Percentiles rank a stretch among this genome's conserved stretches.
These are phyloP conservation scores for Drosophila neutralis DNA, from an alignment of 2,888 invertebrate species.

Conservation along the genomic window DNA sequence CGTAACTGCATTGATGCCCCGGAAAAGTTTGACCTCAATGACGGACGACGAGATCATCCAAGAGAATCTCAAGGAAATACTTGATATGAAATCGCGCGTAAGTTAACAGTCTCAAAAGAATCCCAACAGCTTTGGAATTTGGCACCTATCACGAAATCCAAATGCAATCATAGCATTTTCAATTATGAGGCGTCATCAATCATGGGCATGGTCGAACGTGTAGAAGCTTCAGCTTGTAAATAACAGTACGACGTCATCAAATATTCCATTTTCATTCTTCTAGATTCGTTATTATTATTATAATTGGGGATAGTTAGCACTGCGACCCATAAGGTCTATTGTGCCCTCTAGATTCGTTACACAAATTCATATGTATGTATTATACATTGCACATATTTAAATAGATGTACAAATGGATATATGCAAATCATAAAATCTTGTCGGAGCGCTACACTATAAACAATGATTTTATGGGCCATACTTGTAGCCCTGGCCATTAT, in stretches of 20 bases:
- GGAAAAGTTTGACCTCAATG: constrained; percentile 69
- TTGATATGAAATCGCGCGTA: constrained; percentile 81
- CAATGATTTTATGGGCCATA: constrained; percentile 51
- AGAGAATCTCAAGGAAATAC: constrained; percentile 79
- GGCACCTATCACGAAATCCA: neutral
- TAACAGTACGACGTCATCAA: constrained; percentile 4
- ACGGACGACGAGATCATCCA: constrained; percentile 79
- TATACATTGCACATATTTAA: constrained; percentile 3
- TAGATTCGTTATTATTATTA: neutral
- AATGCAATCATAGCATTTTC: neutral
- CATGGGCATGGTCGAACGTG: neutral
- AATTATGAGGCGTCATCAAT: constrained; percentile 7
- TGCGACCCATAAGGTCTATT: too few species aligned
- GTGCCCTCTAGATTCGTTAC: neutral
- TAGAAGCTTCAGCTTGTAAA: neutral
- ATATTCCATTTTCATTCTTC: neutral
- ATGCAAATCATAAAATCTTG: constrained; percentile 7
- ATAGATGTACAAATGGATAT: neutral
- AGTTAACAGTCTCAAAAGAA: constrained; percentile 38
- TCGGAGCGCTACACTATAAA: constrained; percentile 37
- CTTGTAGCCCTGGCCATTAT: constrained; percentile 21
- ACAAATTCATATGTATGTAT: neutral
- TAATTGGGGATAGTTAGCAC: too few species aligned
- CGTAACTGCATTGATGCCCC: constrained; percentile 31
- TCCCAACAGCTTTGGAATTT: neutral